Base-by-base conservation (phyloP, 2,888 invertebrate species). In the Gandaritis pyraliata region DNA sequence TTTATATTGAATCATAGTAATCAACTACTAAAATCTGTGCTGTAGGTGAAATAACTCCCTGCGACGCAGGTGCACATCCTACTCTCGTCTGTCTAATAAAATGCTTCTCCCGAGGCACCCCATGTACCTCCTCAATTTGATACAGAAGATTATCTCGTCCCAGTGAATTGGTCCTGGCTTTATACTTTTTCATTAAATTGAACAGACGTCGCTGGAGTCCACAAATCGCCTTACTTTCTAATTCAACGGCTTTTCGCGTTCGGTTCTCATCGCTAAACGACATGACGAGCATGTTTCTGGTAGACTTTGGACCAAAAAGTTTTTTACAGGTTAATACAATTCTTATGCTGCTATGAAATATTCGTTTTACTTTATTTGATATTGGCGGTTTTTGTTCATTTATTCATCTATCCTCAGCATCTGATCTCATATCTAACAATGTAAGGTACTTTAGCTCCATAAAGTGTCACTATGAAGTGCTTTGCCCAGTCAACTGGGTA, bases 181-280 rank as follows among this genome's bases (percentile, higher is more conserved):
- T 86, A 84, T 83, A 85, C 82, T 85, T 88, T n/a, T 87, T 86
- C 85, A 87, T 86, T 89, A 85, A 86, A 89, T 86, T 83, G 82
- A 85, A 82, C 80, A 76, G 83, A 80, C 80, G 73, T 73, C 73
- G 71, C 72, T 30, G 46, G 56, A 52, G 61, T 52, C 48, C 74
- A 74, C 80, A 80, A 83, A 82, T 85, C 82, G 80, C 73, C 82
- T 83, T 85, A 84, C 70, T 71, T 72, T 70, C 70, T 70, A 73
- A 73, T 67, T 72, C 69, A 46, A 57, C 58, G 63, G 68, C 66
- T 65, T 69, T 69, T 59, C 65, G 61, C 56, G 59, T 68, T 62
- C 55, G 65, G 54, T 47, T 49, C 59, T 58, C 47, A 39, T 57
- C 49, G 33, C 30, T 47, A 63, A 71, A 18, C 15, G 65, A 58